A percentile compares a stretch with the other conserved stretches of the same genome.
Evolutionary conservation across 2,888 invertebrate species (phyloP).

Genomic region (Chromoteleia sp.): DNA sequence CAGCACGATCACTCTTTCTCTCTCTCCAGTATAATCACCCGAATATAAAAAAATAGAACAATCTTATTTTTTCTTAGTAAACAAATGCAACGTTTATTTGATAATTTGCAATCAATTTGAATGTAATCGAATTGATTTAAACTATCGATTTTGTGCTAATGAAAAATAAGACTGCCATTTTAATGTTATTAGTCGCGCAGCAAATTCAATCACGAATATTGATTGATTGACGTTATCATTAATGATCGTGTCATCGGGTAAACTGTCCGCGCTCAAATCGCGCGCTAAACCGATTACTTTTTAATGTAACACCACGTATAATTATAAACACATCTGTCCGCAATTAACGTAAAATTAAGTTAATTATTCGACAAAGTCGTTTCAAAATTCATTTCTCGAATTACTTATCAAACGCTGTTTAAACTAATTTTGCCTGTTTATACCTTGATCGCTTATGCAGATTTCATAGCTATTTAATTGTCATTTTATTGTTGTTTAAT

Average conservation of each 20-base stretch:
- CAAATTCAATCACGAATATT: conserved; percentile 53
- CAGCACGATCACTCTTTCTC: too few species aligned
- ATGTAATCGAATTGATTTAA: conserved; percentile 30
- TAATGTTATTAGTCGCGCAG: conserved; percentile 39
- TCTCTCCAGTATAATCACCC: too few species aligned
- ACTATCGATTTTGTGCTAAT: conserved; percentile 32
- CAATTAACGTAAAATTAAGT: conserved; percentile 5
- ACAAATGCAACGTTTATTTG: conserved; percentile 6
- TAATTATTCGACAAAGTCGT: conserved; percentile 13
- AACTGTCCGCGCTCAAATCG: conserved; percentile 15
- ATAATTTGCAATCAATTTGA: conserved; percentile 34
- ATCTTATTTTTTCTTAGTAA: too few species aligned
- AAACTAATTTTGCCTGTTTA: background rate
- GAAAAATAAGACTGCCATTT: conserved; percentile 49
- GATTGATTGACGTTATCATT: conserved; percentile 54
- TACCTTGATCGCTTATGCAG: background rate
- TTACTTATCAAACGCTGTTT: background rate
- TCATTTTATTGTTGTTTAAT: background rate
- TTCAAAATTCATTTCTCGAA: background rate
- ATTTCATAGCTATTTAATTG: background rate
- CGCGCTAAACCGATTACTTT: conserved; percentile 4
- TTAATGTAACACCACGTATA: conserved; percentile 8
- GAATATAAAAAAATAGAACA: too few species aligned
- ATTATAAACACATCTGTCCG: conserved; percentile 14
- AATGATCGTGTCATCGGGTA: conserved; percentile 34